phyloP scores from a whole-genome alignment of 2,113 vertebrate species.

The Fulmarus glacialis region DNA sequence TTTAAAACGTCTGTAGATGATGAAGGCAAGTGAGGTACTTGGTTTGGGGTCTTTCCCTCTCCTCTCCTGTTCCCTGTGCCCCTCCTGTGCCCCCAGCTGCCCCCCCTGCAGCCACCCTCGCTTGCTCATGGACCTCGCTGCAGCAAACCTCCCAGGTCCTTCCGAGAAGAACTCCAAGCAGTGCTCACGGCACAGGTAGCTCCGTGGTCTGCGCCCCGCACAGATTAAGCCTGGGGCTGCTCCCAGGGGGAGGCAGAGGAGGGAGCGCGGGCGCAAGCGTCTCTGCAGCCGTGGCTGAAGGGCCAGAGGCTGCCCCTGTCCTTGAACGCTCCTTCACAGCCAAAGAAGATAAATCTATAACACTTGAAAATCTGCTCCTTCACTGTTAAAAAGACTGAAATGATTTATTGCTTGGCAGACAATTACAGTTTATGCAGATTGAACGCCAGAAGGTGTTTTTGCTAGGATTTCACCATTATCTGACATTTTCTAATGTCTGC shows the following conservation, averaged over 20 bases:
- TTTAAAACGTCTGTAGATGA: background rate
- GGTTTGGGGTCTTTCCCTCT: background rate
- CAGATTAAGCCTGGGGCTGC: background rate
- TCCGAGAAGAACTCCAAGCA: background rate
- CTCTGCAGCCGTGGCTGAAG: background rate
- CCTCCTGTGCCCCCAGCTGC: background rate
- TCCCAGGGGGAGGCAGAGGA: background rate
- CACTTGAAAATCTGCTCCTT: background rate
- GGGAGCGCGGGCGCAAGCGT: rapidly evolving
- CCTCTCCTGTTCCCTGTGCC: background rate
- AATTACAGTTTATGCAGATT: background rate
- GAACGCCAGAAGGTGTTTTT: background rate
- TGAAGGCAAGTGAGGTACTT: background rate
- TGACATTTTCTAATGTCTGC: background rate
- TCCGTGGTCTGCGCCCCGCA: rapidly evolving
- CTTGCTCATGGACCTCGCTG: background rate
- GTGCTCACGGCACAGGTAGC: rapidly evolving
- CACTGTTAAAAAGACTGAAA: background rate
- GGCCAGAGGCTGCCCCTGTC: background rate
- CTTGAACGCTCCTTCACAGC: background rate
- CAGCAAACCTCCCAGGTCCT: background rate
- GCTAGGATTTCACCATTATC: background rate
- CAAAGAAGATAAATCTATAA: background rate
- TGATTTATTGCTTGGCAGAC: background rate
- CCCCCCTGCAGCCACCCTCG: background rate